Percentiles rank a stretch among this genome's conserved stretches.
phyloP scores from a whole-genome alignment of 2,888 invertebrate species.

The Dorcus parallelipipedus region DNA sequence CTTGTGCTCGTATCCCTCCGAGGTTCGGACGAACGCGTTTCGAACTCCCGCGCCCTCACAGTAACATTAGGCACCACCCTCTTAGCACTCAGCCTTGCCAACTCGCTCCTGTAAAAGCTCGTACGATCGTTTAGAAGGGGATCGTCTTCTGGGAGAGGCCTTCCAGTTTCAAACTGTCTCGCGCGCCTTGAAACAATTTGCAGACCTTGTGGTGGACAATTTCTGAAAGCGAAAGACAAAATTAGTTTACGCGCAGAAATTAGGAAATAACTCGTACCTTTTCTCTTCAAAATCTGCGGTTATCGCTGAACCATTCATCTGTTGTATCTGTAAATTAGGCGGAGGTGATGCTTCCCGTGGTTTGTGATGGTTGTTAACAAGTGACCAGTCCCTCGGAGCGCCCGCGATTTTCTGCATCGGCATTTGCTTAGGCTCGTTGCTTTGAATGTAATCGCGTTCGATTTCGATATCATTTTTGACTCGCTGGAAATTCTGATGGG shows the following conservation, averaged over 20 bases:
- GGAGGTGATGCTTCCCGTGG: conserved; percentile 31
- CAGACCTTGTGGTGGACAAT: conserved; percentile 46
- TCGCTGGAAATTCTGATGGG: conserved; percentile 51
- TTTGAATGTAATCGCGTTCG: conserved; percentile 40
- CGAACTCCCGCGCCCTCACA: conserved; percentile 69
- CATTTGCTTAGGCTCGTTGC: conserved; percentile 11
- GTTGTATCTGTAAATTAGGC: conserved; percentile 27
- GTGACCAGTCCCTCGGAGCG: conserved; percentile 30
- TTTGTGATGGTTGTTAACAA: conserved; percentile 22
- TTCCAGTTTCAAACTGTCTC: conserved; percentile 68
- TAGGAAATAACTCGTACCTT: conserved; percentile 20
- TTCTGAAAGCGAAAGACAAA: conserved; percentile 24
- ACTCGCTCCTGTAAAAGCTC: conserved; percentile 65
- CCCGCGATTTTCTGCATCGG: conserved; percentile 32
- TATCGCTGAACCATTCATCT: conserved; percentile 27
- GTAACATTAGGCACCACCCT: conserved; percentile 73
- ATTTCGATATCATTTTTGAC: conserved; percentile 49
- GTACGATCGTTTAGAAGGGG: conserved; percentile 60
- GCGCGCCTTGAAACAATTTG: conserved; percentile 72
- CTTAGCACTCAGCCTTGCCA: conserved; percentile 61
- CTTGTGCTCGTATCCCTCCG: conserved; percentile 35
- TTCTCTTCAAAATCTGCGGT: conserved; percentile 37
- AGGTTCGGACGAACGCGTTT: conserved; percentile 53
- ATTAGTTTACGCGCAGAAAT: neutral
- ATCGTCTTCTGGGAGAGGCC: conserved; percentile 55